Evolutionary conservation across 37 sponge, comb jelly and placozoan species (phyloP), one percentile per base, ranked within the genome.

Genomic region (Eunapius fragilis): DNA sequence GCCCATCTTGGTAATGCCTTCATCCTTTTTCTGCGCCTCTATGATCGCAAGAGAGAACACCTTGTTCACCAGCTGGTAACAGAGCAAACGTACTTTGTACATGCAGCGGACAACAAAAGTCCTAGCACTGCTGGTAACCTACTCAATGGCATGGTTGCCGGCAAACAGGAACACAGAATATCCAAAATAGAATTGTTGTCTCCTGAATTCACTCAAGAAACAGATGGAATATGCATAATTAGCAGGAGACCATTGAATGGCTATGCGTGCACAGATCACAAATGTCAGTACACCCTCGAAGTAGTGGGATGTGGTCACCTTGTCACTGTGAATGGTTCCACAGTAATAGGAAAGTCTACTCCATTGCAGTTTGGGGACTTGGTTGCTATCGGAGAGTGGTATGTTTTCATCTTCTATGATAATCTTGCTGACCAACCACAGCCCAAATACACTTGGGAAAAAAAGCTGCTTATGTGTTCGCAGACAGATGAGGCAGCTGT

Each of bases 351-450:
- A 12, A 72, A 84, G 7, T 33, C 80, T 30, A 78, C 31, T 25
- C 5, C 23, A 19, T 78, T 93, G 11, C 33, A 31, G 31, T 83
- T 84, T 71, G 87, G 85, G 33, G 94, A 94, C 70, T 49, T 94
- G 1, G 10, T 94, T 0, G 67, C 82, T 67, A 81, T 94, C 14
- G 85, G 88, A 9, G 25, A 81, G 2, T 69, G 30, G 11, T 82
- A 81, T 82, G 11, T 88, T 37, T 90, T 90, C 76, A 87, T 94
- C 86, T 94, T 82, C 48, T 81, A 88, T 19, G 84, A 94, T 74
- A 71, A 69, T 70, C 37, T 70, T 31, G 23, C 87, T 67, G 69
- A 33, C 7, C 58, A 48, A 69, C 67, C 32, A 37, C 50, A 50
- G 30, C 11, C 74, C 13, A 72, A 22, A 13, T 31, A 33, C 14